Percentiles rank a stretch among this genome's conserved stretches.
Evolutionary conservation across 2,888 invertebrate species (phyloP).

Genomic region (Cryptosula pallasiana): DNA sequence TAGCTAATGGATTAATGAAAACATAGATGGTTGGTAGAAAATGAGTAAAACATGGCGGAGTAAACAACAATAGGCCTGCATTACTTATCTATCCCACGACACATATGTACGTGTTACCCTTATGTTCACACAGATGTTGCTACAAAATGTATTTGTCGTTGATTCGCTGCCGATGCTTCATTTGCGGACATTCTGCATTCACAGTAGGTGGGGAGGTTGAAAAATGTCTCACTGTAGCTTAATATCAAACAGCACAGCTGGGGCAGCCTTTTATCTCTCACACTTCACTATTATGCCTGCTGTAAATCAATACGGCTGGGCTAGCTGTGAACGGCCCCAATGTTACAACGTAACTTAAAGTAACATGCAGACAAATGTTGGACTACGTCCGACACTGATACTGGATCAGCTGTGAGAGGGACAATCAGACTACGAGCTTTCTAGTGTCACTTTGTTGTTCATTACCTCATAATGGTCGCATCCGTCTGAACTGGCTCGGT

Average conservation of each 20-base stretch:
- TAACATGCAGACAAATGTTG: too few species aligned
- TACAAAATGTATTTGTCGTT: background rate
- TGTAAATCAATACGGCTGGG: conserved; percentile 21
- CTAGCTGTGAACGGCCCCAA: too few species aligned
- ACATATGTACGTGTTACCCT: too few species aligned
- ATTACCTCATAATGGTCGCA: background rate
- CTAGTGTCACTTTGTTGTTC: background rate
- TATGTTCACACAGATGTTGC: background rate
- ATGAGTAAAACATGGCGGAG: background rate
- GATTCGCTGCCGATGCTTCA: too few species aligned
- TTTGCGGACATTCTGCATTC: background rate
- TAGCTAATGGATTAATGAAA: conserved; percentile 11
- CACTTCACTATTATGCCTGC: conserved; percentile 1
- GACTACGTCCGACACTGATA: too few species aligned
- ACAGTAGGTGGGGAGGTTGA: background rate
- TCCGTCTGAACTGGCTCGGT: background rate
- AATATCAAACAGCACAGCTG: conserved; percentile 24
- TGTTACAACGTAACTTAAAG: too few species aligned
- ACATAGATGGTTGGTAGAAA: conserved; percentile 7
- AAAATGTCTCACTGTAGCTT: background rate
- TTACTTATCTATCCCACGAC: background rate
- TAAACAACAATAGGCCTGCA: background rate
- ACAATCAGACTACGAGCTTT: too few species aligned
- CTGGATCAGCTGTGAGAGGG: too few species aligned
- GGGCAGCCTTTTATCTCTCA: conserved; percentile 6